Conservation (phyloP, 2,888 invertebrate species). For the Minunthozetes semirufus region DNA sequence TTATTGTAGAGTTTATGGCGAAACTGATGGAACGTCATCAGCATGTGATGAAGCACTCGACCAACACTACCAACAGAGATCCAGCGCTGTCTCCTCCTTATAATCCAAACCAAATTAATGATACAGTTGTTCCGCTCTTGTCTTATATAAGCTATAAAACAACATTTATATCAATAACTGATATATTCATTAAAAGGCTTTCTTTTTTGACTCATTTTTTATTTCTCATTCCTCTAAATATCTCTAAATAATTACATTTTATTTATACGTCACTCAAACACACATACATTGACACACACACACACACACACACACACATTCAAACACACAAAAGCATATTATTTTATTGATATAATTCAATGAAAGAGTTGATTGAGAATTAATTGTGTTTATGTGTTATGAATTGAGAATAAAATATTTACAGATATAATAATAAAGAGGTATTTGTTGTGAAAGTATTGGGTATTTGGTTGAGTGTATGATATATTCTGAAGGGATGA, state of each 20-base stretch:
- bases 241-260: not conserved
- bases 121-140: not conserved
- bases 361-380: no score
- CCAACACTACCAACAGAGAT: not conserved
- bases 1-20: slow-evolving; percentile 1
- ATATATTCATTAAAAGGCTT: not conserved
- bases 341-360: not conserved
- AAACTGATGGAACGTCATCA: slow-evolving; percentile 6
- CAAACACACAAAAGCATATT: not conserved
- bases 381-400: not conserved
- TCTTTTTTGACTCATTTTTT: not conserved
- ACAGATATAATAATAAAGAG: slow-evolving; percentile 7
- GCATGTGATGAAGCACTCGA: slow-evolving; percentile 1
- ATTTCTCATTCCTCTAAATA: not conserved
- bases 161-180: slow-evolving; percentile 3
- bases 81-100: not conserved
- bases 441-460: not conserved
- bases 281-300: not conserved
- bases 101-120: slow-evolving; percentile 1
- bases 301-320: not conserved
- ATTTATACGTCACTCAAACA: no score
- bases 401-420: not conserved
- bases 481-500: not conserved
- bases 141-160: slow-evolving; percentile 12
- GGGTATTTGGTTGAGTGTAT: not conserved